phyloP scores from a whole-genome alignment of 2,113 vertebrate genomes.

The Elgaria multicarinata region DNA sequence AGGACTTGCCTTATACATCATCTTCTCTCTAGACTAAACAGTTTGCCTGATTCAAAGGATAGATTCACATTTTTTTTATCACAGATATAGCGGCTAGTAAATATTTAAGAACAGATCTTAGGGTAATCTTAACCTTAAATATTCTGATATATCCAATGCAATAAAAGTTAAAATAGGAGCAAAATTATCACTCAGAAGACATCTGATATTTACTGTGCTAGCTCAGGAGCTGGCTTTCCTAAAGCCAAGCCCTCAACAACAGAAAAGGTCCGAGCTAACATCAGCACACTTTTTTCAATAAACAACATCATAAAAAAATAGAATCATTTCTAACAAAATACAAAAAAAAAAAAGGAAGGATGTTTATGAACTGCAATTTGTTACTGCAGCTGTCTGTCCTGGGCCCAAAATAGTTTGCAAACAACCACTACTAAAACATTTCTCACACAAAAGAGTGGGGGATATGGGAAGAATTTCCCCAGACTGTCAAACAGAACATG shows the following conservation, averaged over 20 bases:
- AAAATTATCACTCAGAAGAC: constrained; percentile 42
- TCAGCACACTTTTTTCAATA: constrained; percentile 39
- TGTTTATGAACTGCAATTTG: not conserved
- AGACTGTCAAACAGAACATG: fast-evolving
- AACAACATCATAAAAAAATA: constrained; percentile 37
- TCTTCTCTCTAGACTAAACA: constrained; percentile 67
- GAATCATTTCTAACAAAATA: constrained; percentile 47
- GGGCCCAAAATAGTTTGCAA: constrained; percentile 70
- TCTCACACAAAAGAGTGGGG: not conserved
- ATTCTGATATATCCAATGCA: constrained; percentile 39
- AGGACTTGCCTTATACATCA: not conserved
- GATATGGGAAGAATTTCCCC: not conserved
- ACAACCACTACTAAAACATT: constrained; percentile 48
- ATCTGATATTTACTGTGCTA: not conserved
- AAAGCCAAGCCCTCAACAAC: constrained; percentile 31
- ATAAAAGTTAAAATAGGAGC: constrained; percentile 52
- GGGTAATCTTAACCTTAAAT: constrained; percentile 42
- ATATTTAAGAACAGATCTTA: constrained; percentile 51
- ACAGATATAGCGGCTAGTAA: constrained; percentile 48
- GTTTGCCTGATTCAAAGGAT: constrained; percentile 62
- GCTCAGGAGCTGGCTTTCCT: constrained; percentile 28
- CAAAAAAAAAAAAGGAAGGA: not conserved
- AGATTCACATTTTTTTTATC: constrained; percentile 60
- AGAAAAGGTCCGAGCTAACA: constrained; percentile 16
- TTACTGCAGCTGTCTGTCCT: constrained; percentile 55